Conservation (phyloP, 2,113 vertebrate genomes). For the Albula goreensis region DNA sequence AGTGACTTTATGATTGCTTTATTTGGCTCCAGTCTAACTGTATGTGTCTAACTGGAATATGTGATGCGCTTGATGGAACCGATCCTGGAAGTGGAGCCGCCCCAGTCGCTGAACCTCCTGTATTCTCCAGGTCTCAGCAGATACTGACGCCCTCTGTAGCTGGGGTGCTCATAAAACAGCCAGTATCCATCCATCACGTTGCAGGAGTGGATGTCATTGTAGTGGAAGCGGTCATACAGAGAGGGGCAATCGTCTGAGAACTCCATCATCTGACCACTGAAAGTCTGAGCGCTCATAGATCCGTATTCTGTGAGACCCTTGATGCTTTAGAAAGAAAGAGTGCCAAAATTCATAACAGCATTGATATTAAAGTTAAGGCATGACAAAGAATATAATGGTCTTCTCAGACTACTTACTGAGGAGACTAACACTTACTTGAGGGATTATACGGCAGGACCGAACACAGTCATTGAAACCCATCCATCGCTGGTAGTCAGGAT, state of each 20-base stretch:
- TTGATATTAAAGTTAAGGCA: not conserved
- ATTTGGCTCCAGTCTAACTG: not conserved
- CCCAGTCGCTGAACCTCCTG: constrained; percentile 61
- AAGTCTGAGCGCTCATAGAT: constrained; percentile 64
- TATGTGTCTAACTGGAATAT: not conserved
- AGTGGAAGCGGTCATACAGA: constrained; percentile 60
- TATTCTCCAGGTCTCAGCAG: constrained; percentile 58
- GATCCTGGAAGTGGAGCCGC: constrained; percentile 54
- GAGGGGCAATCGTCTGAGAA: constrained; percentile 62
- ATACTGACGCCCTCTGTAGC: constrained; percentile 63
- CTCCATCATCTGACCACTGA: constrained; percentile 63
- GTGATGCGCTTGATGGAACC: constrained; percentile 57
- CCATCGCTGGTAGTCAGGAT: constrained; percentile 67
- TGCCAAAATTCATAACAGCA: not conserved
- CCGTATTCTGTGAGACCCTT: constrained; percentile 59
- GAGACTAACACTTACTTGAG: constrained; percentile 39
- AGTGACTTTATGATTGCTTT: not conserved
- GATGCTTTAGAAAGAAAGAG: constrained; percentile 43
- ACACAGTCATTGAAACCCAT: constrained; percentile 70
- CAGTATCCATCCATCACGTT: constrained; percentile 66
- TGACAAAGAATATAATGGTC: not conserved
- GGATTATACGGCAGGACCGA: constrained; percentile 64
- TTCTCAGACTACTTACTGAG: not conserved
- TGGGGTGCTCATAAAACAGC: constrained; percentile 66
- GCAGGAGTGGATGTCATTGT: constrained; percentile 62